phyloP scores from a whole-genome alignment of 2,888 invertebrate genomes.

The Tromatobia lineatoria region DNA sequence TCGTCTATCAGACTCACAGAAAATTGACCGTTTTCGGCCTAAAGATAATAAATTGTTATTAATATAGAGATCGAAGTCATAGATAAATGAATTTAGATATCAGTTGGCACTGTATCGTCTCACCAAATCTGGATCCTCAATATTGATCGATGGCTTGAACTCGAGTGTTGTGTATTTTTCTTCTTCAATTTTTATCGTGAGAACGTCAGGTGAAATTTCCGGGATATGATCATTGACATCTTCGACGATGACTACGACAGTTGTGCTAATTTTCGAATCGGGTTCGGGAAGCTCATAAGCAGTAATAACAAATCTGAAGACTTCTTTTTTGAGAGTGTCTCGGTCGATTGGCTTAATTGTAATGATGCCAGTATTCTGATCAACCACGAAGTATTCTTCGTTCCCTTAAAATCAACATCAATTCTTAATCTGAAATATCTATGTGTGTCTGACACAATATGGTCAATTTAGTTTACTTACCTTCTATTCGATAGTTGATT shows the following conservation, averaged over 20 bases:
- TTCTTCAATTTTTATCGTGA: slow-evolving; percentile 86
- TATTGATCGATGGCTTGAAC: slow-evolving; percentile 86
- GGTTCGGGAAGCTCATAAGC: slow-evolving; percentile 81
- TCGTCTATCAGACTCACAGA: slow-evolving; percentile 83
- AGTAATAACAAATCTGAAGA: slow-evolving; percentile 77
- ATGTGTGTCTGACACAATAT: not conserved
- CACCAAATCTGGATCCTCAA: slow-evolving; percentile 83
- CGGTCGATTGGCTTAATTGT: slow-evolving; percentile 82
- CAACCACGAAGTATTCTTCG: slow-evolving; percentile 80
- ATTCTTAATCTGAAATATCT: not conserved
- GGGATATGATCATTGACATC: slow-evolving; percentile 91
- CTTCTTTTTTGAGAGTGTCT: slow-evolving; percentile 77
- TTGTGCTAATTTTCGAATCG: slow-evolving; percentile 68
- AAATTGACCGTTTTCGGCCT: slow-evolving; percentile 89
- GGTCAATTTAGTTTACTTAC: slow-evolving; percentile 27
- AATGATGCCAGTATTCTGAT: slow-evolving; percentile 77
- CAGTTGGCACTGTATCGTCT: slow-evolving; percentile 49
- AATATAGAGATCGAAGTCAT: not conserved
- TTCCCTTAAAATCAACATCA: slow-evolving; percentile 78
- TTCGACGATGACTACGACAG: slow-evolving; percentile 83
- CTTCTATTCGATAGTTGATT: slow-evolving; percentile 86
- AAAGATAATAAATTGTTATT: slow-evolving; percentile 43
- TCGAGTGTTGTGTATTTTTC: slow-evolving; percentile 86
- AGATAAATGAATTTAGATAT: not conserved
- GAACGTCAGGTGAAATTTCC: slow-evolving; percentile 82